These are phyloP conservation scores for Tethea ocularis DNA, from an alignment of 2,888 invertebrate genomes.

Conservation along the genomic window DNA sequence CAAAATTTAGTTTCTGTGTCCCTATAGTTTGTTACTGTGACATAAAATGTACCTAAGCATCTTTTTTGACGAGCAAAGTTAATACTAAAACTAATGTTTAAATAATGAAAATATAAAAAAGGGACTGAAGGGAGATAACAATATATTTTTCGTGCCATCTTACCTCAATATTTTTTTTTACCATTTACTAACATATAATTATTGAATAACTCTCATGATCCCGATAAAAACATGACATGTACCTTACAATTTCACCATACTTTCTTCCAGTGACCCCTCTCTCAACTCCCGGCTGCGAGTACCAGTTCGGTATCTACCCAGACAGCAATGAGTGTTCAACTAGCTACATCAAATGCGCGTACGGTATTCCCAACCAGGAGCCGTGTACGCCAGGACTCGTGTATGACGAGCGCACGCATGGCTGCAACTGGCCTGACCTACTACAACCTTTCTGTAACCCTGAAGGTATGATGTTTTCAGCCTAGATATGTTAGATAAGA, in stretches of 20 bases:
- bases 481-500: background rate
- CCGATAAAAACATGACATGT: no score
- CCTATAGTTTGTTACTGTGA: background rate
- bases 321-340: conserved; percentile 92
- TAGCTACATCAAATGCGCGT: conserved; percentile 93
- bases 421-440: conserved; percentile 97
- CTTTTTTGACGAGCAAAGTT: no score
- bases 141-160: no score
- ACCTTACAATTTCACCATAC: no score
- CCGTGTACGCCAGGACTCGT: conserved; percentile 94
- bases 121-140: no score
- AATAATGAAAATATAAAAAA: no score
- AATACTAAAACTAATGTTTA: no score
- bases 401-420: conserved; percentile 93
- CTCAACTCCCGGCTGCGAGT: conserved; percentile 92
- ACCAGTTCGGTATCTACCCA: conserved; percentile 94
- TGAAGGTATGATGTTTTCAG: conserved; percentile 85
- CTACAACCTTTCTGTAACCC: conserved; percentile 94
- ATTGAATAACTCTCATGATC: no score
- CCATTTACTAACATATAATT: no score
- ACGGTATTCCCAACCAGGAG: conserved; percentile 90
- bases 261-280: conserved; percentile 88
- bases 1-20: no score
- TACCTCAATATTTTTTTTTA: no score
- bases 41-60: background rate